Evolutionary conservation across 2,888 invertebrate species (phyloP).

Genomic region (Selenia dentaria): DNA sequence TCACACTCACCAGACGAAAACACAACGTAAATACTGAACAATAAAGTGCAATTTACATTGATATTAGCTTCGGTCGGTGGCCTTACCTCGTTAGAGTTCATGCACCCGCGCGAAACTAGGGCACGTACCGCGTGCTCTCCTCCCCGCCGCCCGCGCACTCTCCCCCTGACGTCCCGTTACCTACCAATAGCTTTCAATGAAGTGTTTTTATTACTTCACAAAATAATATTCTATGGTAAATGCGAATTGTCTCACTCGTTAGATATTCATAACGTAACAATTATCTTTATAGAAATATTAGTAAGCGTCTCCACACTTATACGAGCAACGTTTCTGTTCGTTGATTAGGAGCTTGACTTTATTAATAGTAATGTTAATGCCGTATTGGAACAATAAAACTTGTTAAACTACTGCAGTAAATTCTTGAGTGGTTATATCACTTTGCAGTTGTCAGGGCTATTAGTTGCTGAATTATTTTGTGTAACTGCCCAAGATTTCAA

Average conservation of each 20-base stretch:
- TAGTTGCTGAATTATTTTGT: slow-evolving; percentile 5
- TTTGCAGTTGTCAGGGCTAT: slow-evolving; percentile 19
- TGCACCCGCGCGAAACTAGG: slow-evolving; percentile 83
- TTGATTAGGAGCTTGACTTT: slow-evolving; percentile 34
- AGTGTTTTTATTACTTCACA: slow-evolving; percentile 62
- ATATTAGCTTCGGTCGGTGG: slow-evolving; percentile 73
- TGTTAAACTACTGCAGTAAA: slow-evolving; percentile 37
- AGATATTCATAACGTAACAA: slow-evolving; percentile 28
- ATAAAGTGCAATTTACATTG: slow-evolving; percentile 64
- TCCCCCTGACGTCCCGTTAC: slow-evolving; percentile 66
- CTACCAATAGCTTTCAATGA: slow-evolving; percentile 79
- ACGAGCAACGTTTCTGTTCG: slow-evolving; percentile 30
- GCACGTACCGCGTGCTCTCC: slow-evolving; percentile 75
- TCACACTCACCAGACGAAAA: slow-evolving; percentile 42
- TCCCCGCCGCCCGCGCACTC: slow-evolving; percentile 44
- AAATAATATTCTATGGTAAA: slow-evolving; percentile 49
- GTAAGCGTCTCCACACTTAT: slow-evolving; percentile 24
- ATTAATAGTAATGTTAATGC: slow-evolving; percentile 51
- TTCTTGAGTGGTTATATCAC: slow-evolving; percentile 43
- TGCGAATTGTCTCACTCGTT: slow-evolving; percentile 37
- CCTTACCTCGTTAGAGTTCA: slow-evolving; percentile 85
- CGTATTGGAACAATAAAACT: slow-evolving; percentile 41
- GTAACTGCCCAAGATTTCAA: neutral
- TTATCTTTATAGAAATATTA: slow-evolving; percentile 30
- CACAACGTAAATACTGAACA: slow-evolving; percentile 39